Percentiles rank a stretch among this genome's conserved stretches.
These are phyloP conservation scores for Ambastaia sidthimunki DNA, from an alignment of 2,797 vertebrate genomes.

Conservation along the genomic window DNA sequence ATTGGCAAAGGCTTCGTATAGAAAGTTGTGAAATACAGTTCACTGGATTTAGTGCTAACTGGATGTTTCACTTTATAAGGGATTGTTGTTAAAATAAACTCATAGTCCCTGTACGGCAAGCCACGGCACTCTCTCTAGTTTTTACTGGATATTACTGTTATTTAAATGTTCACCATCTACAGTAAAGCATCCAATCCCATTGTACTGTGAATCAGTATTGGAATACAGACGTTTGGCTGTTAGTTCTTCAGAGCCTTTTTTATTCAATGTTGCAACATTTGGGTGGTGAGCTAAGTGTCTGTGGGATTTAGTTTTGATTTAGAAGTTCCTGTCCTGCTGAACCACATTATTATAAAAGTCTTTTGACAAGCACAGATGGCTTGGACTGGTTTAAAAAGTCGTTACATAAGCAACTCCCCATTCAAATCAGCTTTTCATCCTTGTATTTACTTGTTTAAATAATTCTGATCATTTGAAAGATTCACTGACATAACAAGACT, in stretches of 20 bases:
- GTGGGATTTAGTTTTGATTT: conserved; percentile 25
- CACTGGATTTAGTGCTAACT: background rate
- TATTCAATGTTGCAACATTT: conserved; percentile 1
- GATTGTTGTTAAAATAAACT: background rate
- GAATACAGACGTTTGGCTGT: conserved; percentile 14
- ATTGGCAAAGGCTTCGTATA: background rate
- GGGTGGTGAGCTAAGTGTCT: conserved; percentile 22
- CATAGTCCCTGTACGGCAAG: background rate
- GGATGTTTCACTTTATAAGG: background rate
- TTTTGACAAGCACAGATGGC: conserved; percentile 30
- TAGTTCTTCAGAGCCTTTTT: conserved; percentile 9
- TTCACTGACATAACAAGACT: conserved; percentile 26
- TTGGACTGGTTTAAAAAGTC: conserved; percentile 18
- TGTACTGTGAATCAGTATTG: conserved; percentile 13
- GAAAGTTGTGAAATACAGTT: background rate
- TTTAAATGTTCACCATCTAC: background rate
- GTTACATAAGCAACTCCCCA: conserved; percentile 19
- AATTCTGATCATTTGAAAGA: conserved; percentile 36
- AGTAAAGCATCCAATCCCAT: conserved; percentile 1
- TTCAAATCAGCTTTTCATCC: conserved; percentile 31
- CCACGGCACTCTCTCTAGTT: background rate
- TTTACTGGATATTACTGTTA: background rate
- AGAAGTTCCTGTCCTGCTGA: conserved; percentile 3
- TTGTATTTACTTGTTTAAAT: conserved; percentile 12
- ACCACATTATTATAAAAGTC: conserved; percentile 7